A percentile compares a stretch with the other conserved stretches of the same genome.
Evolutionary conservation across 37 sponge, comb jelly and placozoan species (phyloP).

Genomic region (Theonella swinhoei): DNA sequence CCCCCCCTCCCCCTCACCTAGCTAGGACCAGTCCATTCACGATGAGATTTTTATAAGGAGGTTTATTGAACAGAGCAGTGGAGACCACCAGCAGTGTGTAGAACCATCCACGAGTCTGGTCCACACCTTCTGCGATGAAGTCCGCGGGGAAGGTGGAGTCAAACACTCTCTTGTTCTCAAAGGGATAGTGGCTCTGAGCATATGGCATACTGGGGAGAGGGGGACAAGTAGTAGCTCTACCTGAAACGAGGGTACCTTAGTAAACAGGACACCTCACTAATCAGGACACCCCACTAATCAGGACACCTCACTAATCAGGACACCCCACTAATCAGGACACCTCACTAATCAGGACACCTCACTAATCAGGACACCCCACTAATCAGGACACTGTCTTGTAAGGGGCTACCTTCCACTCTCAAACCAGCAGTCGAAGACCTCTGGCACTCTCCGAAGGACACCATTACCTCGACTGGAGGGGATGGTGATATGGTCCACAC

Average conservation of each 20-base stretch:
- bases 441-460: slow-evolving; percentile 77
- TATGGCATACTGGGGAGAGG: slow-evolving; percentile 89
- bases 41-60: slow-evolving; percentile 98
- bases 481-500: slow-evolving; percentile 95
- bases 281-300: too few species aligned
- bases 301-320: too few species aligned
- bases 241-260: neutral
- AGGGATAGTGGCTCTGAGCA: slow-evolving; percentile 98
- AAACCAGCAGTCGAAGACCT: slow-evolving; percentile 99
- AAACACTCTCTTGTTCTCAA: slow-evolving; percentile 90
- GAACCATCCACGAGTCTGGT: slow-evolving; percentile 99
- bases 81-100: slow-evolving; percentile 98
- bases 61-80: slow-evolving; percentile 92
- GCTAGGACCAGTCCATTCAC: slow-evolving; percentile 97
- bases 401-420: slow-evolving; percentile 93
- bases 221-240: neutral
- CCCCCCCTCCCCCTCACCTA: slow-evolving; percentile 40
- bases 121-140: slow-evolving; percentile 99
- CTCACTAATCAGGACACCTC: too few species aligned
- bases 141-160: slow-evolving; percentile 94
- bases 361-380: too few species aligned
- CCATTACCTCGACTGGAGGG: slow-evolving; percentile 86
- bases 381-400: slow-evolving; percentile 44
- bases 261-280: too few species aligned
- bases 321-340: too few species aligned